phyloP scores from a whole-genome alignment of 1,140 invertebrate genomes.

The Atta colombica region DNA sequence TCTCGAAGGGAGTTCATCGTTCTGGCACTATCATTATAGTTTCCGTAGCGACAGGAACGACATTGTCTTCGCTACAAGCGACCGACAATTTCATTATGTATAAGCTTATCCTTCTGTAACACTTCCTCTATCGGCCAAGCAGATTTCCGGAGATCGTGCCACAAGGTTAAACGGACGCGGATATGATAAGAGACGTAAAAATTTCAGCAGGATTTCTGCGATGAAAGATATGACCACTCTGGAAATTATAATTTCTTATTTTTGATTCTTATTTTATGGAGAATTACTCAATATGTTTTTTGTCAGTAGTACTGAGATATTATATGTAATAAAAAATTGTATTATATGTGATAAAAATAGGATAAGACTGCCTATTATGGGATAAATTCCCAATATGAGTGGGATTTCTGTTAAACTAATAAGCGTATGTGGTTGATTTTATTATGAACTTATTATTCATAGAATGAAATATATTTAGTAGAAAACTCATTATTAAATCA shows the following conservation, averaged over 20 bases:
- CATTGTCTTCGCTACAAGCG: conserved; percentile 5
- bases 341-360: too few species aligned
- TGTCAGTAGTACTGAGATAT: not conserved
- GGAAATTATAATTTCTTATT: not conserved
- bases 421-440: too few species aligned
- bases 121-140: not conserved
- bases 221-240: conserved; percentile 7
- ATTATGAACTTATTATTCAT: too few species aligned
- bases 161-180: not conserved
- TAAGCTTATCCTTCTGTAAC: not conserved
- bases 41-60: conserved; percentile 29
- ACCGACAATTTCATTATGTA: conserved; percentile 47
- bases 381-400: too few species aligned
- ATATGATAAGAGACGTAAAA: conserved; percentile 1
- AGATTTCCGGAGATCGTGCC: conserved; percentile 17
- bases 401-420: too few species aligned
- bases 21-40: conserved; percentile 18
- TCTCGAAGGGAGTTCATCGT: conserved; percentile 23
- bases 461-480: too few species aligned
- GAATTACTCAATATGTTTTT: not conserved
- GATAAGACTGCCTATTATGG: too few species aligned
- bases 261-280: not conserved
- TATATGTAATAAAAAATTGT: not conserved
- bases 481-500: too few species aligned
- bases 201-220: not conserved